Evolutionary conservation across 2,113 vertebrate genomes (phyloP).

Genomic region (Atlantisia rogersi): DNA sequence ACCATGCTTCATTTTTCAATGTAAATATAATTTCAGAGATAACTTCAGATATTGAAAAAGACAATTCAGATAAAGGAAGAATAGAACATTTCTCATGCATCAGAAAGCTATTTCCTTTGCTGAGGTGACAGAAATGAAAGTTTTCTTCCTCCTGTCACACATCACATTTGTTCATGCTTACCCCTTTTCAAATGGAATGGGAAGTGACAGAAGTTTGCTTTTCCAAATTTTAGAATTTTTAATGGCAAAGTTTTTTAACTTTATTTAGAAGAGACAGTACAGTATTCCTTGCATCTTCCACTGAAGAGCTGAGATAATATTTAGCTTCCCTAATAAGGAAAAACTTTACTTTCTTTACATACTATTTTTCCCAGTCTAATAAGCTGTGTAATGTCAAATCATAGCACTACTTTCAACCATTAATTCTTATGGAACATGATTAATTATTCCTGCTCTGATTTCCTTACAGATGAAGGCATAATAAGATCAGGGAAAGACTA

Average conservation of each 20-base stretch:
- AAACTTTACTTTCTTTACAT: neutral
- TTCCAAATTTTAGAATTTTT: neutral
- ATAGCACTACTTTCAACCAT: neutral
- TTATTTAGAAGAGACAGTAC: neutral
- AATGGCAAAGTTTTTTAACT: neutral
- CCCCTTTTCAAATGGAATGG: neutral
- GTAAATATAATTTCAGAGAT: neutral
- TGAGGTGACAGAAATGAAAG: neutral
- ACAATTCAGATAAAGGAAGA: neutral
- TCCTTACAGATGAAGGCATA: neutral
- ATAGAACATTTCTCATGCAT: neutral
- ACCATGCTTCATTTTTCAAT: neutral
- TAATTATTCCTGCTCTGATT: neutral
- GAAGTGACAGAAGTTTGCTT: neutral
- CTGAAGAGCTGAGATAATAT: neutral
- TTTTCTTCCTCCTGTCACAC: neutral
- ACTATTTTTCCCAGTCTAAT: neutral
- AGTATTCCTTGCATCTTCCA: neutral
- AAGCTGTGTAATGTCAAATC: neutral
- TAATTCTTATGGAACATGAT: neutral
- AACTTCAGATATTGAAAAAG: neutral
- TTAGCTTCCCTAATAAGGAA: neutral
- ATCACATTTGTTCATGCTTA: neutral
- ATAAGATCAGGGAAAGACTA: neutral
- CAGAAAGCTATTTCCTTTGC: neutral